Conservation (phyloP, 2,888 invertebrate genomes). For the Cheilosia pagana region DNA sequence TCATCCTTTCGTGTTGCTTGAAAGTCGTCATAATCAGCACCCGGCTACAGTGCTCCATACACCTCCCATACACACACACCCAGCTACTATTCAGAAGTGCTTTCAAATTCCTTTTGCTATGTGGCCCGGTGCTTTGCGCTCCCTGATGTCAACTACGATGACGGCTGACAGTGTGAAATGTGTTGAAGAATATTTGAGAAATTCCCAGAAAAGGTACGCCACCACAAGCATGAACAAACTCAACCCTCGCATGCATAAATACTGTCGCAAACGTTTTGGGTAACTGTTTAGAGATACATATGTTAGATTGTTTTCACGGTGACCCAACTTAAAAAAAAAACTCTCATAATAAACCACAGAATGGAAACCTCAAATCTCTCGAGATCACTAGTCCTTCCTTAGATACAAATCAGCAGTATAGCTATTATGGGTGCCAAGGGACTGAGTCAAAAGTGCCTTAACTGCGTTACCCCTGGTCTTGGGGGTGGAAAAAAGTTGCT, state of each 20-base stretch:
- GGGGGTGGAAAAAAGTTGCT: slow-evolving; percentile 54
- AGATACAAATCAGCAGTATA: slow-evolving; percentile 30
- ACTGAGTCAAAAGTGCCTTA: slow-evolving; percentile 44
- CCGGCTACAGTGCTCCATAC: not conserved
- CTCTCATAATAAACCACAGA: not conserved
- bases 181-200: slow-evolving; percentile 47
- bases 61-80: not conserved
- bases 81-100: slow-evolving; percentile 8
- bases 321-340: not conserved
- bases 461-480: slow-evolving; percentile 24
- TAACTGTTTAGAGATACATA: slow-evolving; percentile 28
- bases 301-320: slow-evolving; percentile 18
- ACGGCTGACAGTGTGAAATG: slow-evolving; percentile 47
- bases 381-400: slow-evolving; percentile 17
- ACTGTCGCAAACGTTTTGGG: slow-evolving; percentile 47
- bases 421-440: slow-evolving; percentile 54
- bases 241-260: slow-evolving; percentile 38
- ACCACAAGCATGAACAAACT: slow-evolving; percentile 12
- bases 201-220: slow-evolving; percentile 30
- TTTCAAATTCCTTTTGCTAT: slow-evolving; percentile 62
- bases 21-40: slow-evolving; percentile 18
- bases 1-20: slow-evolving; percentile 27
- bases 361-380: slow-evolving; percentile 28
- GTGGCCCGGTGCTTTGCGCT: slow-evolving; percentile 14
- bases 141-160: slow-evolving; percentile 27